Percentiles rank a stretch among this genome's conserved stretches.
Evolutionary conservation across 2,888 invertebrate species (phyloP).

Genomic region (Chrysina gloriosa): DNA sequence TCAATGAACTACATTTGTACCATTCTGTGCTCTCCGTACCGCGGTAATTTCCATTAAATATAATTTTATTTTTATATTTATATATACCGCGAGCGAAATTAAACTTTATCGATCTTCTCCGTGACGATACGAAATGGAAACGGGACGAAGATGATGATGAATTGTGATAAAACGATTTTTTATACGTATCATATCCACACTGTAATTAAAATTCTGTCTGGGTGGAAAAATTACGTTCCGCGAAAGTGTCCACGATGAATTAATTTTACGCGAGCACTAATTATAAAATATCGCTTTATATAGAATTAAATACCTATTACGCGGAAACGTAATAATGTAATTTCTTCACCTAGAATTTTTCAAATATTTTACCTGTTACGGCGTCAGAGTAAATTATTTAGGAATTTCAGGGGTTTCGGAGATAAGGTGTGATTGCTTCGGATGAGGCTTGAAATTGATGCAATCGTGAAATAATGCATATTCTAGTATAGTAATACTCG

Average conservation of each 20-base stretch:
- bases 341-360: not conserved
- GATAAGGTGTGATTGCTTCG: no score
- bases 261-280: conserved; percentile 24
- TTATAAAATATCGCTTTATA: conserved; percentile 29
- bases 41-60: no score
- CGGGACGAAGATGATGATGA: conserved; percentile 5
- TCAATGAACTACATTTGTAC: no score
- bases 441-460: no score
- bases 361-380: not conserved
- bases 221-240: conserved; percentile 22
- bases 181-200: conserved; percentile 3
- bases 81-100: no score
- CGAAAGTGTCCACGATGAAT: conserved; percentile 26
- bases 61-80: no score
- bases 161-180: conserved; percentile 33
- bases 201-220: conserved; percentile 25
- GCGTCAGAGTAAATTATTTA: not conserved
- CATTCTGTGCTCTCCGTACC: no score
- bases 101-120: no score
- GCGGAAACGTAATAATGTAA: conserved; percentile 16
- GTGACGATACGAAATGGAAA: not conserved
- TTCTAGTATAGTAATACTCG: no score
- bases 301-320: conserved; percentile 32
- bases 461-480: no score
- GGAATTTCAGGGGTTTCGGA: no score